Evolutionary conservation across 2,113 vertebrate genomes (phyloP).

Genomic region (Craseonycteris thonglongyai): DNA sequence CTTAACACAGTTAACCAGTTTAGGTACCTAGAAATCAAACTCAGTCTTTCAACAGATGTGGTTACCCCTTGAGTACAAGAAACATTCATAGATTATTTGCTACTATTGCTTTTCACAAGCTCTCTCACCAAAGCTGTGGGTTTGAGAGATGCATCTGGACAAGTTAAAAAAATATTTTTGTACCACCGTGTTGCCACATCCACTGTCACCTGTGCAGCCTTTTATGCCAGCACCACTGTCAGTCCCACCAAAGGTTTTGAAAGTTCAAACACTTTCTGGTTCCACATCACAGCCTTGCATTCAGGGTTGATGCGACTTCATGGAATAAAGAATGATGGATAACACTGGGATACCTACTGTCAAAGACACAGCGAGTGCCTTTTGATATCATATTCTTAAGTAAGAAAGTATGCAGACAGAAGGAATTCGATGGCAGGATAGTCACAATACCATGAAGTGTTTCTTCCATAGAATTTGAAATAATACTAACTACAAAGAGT

Average conservation of each 20-base stretch:
- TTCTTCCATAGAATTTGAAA: slow-evolving; percentile 92
- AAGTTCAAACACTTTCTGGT: slow-evolving; percentile 82
- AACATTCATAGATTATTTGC: slow-evolving; percentile 84
- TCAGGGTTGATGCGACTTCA: slow-evolving; percentile 81
- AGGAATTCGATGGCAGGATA: slow-evolving; percentile 82
- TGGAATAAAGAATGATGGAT: slow-evolving; percentile 82
- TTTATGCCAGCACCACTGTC: slow-evolving; percentile 87
- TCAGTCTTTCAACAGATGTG: slow-evolving; percentile 78
- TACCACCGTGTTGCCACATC: slow-evolving; percentile 84
- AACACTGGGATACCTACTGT: slow-evolving; percentile 93
- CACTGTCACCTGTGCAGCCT: slow-evolving; percentile 87
- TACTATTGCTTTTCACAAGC: slow-evolving; percentile 86
- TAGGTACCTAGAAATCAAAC: slow-evolving; percentile 80
- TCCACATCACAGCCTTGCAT: slow-evolving; percentile 79
- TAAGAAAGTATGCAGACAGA: slow-evolving; percentile 91
- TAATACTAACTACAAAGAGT: slow-evolving; percentile 90
- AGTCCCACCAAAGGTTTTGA: slow-evolving; percentile 88
- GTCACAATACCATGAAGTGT: slow-evolving; percentile 87
- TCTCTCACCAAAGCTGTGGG: slow-evolving; percentile 88
- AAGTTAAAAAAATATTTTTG: slow-evolving; percentile 75
- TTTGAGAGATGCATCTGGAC: slow-evolving; percentile 86
- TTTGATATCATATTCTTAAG: slow-evolving; percentile 90
- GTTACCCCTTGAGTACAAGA: slow-evolving; percentile 85
- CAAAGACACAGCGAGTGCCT: slow-evolving; percentile 86
- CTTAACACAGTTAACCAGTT: slow-evolving; percentile 83